A percentile compares a stretch with the other conserved stretches of the same genome.
These are phyloP conservation scores for Archilochus colubris DNA, from an alignment of 2,113 vertebrate genomes.

Conservation along the genomic window DNA sequence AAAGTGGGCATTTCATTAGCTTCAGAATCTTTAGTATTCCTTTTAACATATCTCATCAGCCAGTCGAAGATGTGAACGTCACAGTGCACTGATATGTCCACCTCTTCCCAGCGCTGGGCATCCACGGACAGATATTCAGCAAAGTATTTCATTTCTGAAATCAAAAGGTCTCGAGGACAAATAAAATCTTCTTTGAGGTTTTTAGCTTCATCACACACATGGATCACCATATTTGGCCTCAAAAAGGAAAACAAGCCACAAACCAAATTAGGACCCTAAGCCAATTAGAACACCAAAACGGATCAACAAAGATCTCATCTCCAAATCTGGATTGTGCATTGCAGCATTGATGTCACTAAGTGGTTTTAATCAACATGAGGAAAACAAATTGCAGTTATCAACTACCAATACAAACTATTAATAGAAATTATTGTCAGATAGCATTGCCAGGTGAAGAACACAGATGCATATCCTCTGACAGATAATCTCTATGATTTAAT, in stretches of 20 bases:
- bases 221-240: slow-evolving; percentile 98
- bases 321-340: neutral
- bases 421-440: neutral
- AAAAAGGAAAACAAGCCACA: slow-evolving; percentile 19
- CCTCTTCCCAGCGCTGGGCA: slow-evolving; percentile 95
- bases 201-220: slow-evolving; percentile 97
- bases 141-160: slow-evolving; percentile 98
- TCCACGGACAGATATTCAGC: slow-evolving; percentile 94
- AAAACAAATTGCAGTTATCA: neutral
- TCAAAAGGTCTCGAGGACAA: slow-evolving; percentile 91
- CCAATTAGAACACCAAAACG: neutral
- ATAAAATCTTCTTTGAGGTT: slow-evolving; percentile 96
- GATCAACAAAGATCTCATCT: neutral
- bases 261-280: slow-evolving; percentile 31
- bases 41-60: slow-evolving; percentile 96
- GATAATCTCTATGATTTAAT: neutral
- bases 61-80: slow-evolving; percentile 98
- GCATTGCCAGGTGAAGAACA: neutral
- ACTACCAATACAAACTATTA: neutral
- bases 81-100: slow-evolving; percentile 98
- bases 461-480: neutral
- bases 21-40: slow-evolving; percentile 82
- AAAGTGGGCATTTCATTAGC: slow-evolving; percentile 85
- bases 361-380: neutral
- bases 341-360: neutral